Evolutionary conservation across 2,113 vertebrate species (phyloP).

Genomic region (Cariama cristata): DNA sequence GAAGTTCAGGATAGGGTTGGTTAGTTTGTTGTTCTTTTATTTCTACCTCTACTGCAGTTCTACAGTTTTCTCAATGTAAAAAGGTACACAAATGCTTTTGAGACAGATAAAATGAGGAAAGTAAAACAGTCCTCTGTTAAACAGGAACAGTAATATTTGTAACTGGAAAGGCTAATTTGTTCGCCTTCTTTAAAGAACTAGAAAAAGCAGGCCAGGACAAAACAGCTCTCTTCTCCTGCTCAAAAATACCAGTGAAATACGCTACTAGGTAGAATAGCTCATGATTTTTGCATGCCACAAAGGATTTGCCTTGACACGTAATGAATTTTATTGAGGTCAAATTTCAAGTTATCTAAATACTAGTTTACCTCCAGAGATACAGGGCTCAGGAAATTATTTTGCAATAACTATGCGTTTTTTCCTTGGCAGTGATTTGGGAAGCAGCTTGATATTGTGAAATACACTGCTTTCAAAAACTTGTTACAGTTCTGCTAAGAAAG

Average conservation of each 20-base stretch:
- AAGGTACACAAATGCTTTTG: not conserved
- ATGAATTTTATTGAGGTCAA: conserved; percentile 50
- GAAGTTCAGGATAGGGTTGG: not conserved
- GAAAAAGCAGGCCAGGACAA: not conserved
- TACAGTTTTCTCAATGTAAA: not conserved
- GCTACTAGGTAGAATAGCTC: not conserved
- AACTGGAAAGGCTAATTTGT: not conserved
- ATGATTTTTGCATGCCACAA: conserved; percentile 7
- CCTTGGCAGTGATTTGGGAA: not conserved
- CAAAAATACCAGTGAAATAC: not conserved
- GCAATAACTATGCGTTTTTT: not conserved
- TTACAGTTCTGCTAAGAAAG: not conserved
- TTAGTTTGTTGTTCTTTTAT: not conserved
- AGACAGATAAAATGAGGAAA: not conserved
- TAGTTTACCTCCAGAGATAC: conserved; percentile 36
- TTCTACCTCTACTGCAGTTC: not conserved
- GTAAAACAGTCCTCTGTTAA: not conserved
- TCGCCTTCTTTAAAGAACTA: not conserved
- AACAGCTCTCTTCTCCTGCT: not conserved
- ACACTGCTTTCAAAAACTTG: not conserved
- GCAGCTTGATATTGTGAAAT: not conserved
- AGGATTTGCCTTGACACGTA: conserved; percentile 30
- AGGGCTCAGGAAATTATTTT: not conserved
- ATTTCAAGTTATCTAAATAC: conserved; percentile 50
- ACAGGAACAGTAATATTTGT: not conserved